Base-by-base conservation (phyloP, 2,888 invertebrate genomes). In the Terebella lapidaria region DNA sequence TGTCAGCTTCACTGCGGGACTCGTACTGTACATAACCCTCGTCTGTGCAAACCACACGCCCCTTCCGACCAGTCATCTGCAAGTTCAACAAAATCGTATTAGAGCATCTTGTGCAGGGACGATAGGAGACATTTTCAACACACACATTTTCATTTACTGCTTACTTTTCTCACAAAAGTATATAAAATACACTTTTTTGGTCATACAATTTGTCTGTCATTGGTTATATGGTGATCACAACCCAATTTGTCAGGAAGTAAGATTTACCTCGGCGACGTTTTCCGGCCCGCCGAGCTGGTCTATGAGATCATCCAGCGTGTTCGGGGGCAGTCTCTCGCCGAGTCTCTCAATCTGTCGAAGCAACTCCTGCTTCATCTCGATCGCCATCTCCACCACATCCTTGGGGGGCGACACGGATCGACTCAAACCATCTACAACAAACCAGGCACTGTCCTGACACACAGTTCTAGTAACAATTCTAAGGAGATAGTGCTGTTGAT, bases 281-380 rank as follows among this genome's bases (percentile, higher is more conserved):
- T 95, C 94, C 0, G 96, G 92, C 1, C 99, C 99, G 54, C 99
- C 99, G 10, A 99, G 86, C 77, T 95, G 94, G 81, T 99, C 97
- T 66, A 99, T 97, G 15, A 99, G 85, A 80, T 99, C 95, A 85
- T 99, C 99, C 51, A 99, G 84, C 1, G 99, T 96, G 82, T 99
- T 99, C 45, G 96, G 91, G 3, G 99, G 99, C 68, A 99, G 83
- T 25, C 86, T 85, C 1, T 89, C 88, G 3, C 95, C 96, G 1
- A 97, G 84, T 27, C 85, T 83, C 79, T 97, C 95, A 60, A 99
- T 89, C 75, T 87, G 87, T 65, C 86, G 85, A 66, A 99, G 81
- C 46, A 99, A 83, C 68, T 95, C 91, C 25, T 28, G 27, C 83
- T 95, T 94, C 91, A 96, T 94, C 74, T 86, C 86, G 57, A 73